Percentiles rank a stretch among this genome's conserved stretches.
Evolutionary conservation across 1,140 invertebrate species (phyloP).

Genomic region (Megalopta genalis): DNA sequence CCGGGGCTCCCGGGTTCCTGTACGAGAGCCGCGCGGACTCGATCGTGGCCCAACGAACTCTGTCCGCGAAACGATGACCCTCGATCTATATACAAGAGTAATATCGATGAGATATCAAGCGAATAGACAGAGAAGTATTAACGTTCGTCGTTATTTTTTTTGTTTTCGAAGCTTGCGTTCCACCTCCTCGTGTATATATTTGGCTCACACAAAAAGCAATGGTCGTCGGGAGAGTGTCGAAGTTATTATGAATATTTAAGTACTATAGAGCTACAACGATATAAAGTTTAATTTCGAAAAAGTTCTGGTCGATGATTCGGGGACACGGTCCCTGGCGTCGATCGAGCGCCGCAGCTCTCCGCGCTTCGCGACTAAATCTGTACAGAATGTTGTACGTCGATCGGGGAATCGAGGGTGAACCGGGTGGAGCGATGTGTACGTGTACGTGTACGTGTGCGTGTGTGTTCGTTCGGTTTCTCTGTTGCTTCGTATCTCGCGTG

Average conservation of each 20-base stretch:
- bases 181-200: constrained; percentile 21
- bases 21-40: background rate
- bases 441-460: too few relatives aligned
- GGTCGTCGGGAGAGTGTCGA: constrained; percentile 42
- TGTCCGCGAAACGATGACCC: constrained; percentile 33
- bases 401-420: constrained; percentile 11
- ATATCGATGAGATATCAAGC: constrained; percentile 47
- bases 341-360: background rate
- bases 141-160: constrained; percentile 20
- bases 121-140: constrained; percentile 47
- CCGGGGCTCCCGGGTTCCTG: constrained; percentile 1
- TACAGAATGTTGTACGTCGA: background rate
- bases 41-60: background rate
- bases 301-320: constrained; percentile 39
- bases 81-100: constrained; percentile 49
- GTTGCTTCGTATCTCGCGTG: background rate
- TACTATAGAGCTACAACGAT: constrained; percentile 40
- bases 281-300: constrained; percentile 49
- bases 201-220: constrained; percentile 48
- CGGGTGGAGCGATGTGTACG: too few relatives aligned
- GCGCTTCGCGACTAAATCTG: background rate
- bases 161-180: constrained; percentile 30
- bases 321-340: constrained; percentile 10
- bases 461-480: too few relatives aligned
- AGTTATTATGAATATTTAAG: constrained; percentile 55